Percentiles rank a stretch among this genome's conserved stretches.
Evolutionary conservation across 2,797 vertebrate genomes (phyloP).

Genomic region (Channa striata): DNA sequence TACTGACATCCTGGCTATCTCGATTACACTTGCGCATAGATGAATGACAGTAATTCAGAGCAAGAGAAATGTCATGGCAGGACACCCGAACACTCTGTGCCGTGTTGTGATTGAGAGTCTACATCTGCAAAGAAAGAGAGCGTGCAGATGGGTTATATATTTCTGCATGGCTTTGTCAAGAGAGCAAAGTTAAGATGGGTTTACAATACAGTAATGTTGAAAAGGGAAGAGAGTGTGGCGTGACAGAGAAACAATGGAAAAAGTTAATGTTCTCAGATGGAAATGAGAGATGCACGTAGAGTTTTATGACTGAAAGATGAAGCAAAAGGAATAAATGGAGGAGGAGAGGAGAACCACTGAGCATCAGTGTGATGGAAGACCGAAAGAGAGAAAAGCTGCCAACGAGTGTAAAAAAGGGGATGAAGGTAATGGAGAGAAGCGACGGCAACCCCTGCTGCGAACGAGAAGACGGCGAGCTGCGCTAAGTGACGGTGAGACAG

Average conservation of each 20-base stretch:
- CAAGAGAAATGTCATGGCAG: background rate
- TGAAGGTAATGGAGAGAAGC: slow-evolving; percentile 4
- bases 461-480: background rate
- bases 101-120: slow-evolving; percentile 1
- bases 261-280: background rate
- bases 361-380: background rate
- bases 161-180: background rate
- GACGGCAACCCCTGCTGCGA: background rate
- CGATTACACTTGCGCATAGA: too few relatives aligned
- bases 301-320: background rate
- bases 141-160: background rate
- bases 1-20: background rate
- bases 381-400: background rate
- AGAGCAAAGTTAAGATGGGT: background rate
- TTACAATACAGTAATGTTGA: background rate
- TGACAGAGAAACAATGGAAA: background rate
- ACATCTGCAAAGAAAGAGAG: background rate
- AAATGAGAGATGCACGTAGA: background rate
- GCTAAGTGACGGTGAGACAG: background rate
- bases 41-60: background rate
- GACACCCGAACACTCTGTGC: background rate
- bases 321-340: slow-evolving; percentile 13
- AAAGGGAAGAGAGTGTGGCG: background rate
- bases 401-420: background rate
- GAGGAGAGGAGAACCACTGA: slow-evolving; percentile 13